Conservation (phyloP, 2,113 vertebrate genomes). For the Calypte anna region DNA sequence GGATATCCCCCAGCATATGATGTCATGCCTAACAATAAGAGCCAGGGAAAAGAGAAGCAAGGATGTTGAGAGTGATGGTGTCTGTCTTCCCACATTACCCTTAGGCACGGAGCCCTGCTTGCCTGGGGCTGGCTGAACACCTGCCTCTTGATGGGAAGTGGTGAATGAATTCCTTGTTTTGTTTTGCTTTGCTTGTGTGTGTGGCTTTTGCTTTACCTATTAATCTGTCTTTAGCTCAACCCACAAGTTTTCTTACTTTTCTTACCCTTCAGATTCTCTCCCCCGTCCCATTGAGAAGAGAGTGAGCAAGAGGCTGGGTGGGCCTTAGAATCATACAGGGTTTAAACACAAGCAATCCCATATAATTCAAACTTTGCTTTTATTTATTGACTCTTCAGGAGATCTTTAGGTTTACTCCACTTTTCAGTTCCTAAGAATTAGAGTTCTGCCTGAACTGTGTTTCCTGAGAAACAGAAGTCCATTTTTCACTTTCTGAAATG, state of each 20-base stretch:
- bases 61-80: rapidly evolving
- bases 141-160: rapidly evolving
- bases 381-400: not conserved
- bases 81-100: not conserved
- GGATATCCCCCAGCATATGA: rapidly evolving
- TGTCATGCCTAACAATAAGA: rapidly evolving
- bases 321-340: not conserved
- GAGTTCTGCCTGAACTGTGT: not conserved
- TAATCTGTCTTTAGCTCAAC: not conserved
- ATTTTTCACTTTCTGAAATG: not conserved
- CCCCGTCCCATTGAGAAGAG: too few species aligned
- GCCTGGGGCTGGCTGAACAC: not conserved
- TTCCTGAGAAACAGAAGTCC: not conserved
- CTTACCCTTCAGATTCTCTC: not conserved
- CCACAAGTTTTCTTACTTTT: rapidly evolving
- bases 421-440: not conserved
- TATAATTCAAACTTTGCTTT: not conserved
- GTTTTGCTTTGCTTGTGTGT: rapidly evolving
- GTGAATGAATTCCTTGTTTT: not conserved
- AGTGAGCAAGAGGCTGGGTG: rapidly evolving
- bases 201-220: rapidly evolving
- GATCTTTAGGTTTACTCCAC: not conserved
- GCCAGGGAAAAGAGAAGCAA: rapidly evolving
- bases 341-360: not conserved
- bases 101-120: rapidly evolving